These are phyloP conservation scores for Hipparchia sbordonii DNA, from an alignment of 2,888 invertebrate genomes.

Conservation along the genomic window DNA sequence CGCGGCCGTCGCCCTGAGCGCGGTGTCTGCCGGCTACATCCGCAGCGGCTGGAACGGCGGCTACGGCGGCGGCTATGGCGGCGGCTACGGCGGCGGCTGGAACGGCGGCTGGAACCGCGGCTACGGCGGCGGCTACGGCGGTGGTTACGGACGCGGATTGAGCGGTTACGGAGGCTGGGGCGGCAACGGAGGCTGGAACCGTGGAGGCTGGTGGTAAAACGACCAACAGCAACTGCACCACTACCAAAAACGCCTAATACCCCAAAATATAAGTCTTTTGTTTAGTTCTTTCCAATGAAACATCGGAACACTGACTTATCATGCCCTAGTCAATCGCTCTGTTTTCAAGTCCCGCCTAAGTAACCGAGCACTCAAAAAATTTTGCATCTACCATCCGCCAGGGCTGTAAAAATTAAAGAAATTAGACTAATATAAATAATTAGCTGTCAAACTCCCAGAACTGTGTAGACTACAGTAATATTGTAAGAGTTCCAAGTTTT, in stretches of 20 bases:
- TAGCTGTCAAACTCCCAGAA: background rate
- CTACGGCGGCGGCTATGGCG: conserved; percentile 2
- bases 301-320: background rate
- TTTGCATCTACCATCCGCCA: background rate
- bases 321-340: background rate
- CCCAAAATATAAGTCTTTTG: background rate
- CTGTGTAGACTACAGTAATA: background rate
- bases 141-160: background rate
- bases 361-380: background rate
- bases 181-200: conserved; percentile 35
- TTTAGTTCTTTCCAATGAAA: background rate
- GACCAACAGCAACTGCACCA: background rate
- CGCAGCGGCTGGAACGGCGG: conserved; percentile 39
- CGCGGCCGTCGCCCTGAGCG: conserved; percentile 41
- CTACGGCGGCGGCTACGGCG: conserved; percentile 25
- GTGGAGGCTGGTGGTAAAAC: conserved; percentile 35
- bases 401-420: background rate
- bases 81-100: conserved; percentile 30
- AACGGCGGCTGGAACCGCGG: conserved; percentile 23
- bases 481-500: background rate
- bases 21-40: conserved; percentile 56
- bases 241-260: background rate
- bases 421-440: background rate
- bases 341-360: background rate
- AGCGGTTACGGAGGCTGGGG: conserved; percentile 36